phyloP scores from a whole-genome alignment of 2,113 vertebrate species.

The Tragelaphus buxtoni region DNA sequence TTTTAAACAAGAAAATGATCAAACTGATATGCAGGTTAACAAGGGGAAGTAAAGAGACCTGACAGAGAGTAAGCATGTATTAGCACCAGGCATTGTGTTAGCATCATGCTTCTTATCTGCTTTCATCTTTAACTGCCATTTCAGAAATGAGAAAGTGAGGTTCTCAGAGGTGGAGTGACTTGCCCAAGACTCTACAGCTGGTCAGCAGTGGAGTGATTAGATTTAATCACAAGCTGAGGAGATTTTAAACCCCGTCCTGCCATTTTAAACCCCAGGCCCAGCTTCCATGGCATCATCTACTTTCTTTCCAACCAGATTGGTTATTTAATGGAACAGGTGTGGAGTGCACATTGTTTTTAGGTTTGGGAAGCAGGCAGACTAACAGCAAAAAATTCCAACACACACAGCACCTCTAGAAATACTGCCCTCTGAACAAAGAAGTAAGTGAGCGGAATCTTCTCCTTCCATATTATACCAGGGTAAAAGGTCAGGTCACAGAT shows the following conservation, averaged over 20 bases:
- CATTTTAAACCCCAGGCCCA: neutral
- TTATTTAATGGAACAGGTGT: neutral
- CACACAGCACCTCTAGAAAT: neutral
- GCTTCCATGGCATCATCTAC: neutral
- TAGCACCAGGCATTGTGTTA: neutral
- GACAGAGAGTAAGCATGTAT: neutral
- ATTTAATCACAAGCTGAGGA: neutral
- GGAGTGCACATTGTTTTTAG: neutral
- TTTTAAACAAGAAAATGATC: neutral
- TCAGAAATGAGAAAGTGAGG: neutral
- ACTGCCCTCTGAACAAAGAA: neutral
- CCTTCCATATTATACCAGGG: neutral
- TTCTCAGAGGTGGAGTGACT: neutral
- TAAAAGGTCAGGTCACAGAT: neutral
- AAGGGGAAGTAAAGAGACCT: neutral
- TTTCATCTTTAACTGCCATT: neutral
- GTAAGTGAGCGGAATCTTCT: neutral
- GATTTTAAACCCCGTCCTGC: neutral
- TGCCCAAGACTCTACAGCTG: neutral
- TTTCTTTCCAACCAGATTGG: neutral
- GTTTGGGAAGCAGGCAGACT: neutral
- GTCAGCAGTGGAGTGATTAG: neutral
- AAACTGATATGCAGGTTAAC: neutral
- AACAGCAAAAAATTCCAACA: neutral
- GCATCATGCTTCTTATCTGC: neutral